A percentile compares a stretch with the other conserved stretches of the same genome.
phyloP scores from a whole-genome alignment of 2,888 invertebrate genomes.

The Argynnis bischoffii region DNA sequence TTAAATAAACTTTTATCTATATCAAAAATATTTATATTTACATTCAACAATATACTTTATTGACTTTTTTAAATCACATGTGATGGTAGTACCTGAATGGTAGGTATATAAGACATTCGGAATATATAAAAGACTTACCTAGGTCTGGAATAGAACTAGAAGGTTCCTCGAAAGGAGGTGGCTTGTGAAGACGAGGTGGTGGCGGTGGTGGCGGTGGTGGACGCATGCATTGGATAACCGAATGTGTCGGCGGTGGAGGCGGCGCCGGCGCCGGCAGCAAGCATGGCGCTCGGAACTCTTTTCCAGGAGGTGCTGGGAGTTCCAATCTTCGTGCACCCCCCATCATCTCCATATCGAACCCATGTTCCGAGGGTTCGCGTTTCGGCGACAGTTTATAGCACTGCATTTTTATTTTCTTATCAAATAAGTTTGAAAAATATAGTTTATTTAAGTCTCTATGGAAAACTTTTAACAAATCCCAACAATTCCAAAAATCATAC shows the following conservation, averaged over 20 bases:
- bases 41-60: no score
- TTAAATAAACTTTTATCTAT: not conserved
- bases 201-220: conserved; percentile 80
- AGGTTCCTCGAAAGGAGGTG: conserved; percentile 87
- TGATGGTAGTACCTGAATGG: not conserved
- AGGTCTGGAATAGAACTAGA: conserved; percentile 94
- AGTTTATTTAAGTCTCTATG: conserved; percentile 28
- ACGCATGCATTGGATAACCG: conserved; percentile 80
- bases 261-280: conserved; percentile 62
- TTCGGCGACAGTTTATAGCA: conserved; percentile 75
- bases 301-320: conserved; percentile 75
- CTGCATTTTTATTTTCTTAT: conserved; percentile 68
- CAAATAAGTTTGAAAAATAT: conserved; percentile 32
- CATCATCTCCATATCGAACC: conserved; percentile 67
- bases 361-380: conserved; percentile 66
- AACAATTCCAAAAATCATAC: conserved; percentile 27
- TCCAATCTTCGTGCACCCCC: conserved; percentile 66
- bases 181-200: conserved; percentile 77
- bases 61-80: not conserved
- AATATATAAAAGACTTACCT: conserved; percentile 82
- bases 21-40: no score
- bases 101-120: not conserved
- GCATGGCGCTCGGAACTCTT: conserved; percentile 76
- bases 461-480: conserved; percentile 32
- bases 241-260: conserved; percentile 64